Conservation (phyloP, 2,113 vertebrate genomes). For the Cyprinodon tularosa region DNA sequence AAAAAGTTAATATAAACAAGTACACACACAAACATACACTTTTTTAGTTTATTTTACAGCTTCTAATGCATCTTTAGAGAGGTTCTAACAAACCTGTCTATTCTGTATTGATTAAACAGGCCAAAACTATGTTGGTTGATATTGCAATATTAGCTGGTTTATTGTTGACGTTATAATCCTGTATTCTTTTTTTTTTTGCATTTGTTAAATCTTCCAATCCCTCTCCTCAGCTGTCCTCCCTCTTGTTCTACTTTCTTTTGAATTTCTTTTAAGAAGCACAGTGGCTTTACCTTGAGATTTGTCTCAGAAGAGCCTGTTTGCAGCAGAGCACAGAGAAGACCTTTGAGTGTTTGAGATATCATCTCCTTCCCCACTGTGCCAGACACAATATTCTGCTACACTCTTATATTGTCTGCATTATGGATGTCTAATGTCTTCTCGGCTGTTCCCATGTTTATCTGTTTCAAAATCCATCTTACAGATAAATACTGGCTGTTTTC, state of each 20-base stretch:
- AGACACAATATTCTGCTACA: neutral
- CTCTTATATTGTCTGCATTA: constrained; percentile 7
- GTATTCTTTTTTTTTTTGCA: neutral
- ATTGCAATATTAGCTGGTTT: neutral
- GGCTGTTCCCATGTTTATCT: neutral
- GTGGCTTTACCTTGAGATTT: neutral
- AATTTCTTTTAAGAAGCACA: constrained; percentile 2
- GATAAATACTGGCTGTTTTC: constrained; percentile 1
- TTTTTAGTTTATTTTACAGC: neutral
- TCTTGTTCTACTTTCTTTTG: neutral
- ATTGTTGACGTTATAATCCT: neutral
- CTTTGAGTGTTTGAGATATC: neutral
- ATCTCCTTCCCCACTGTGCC: neutral
- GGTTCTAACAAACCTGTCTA: neutral
- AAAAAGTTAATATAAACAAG: too few species aligned
- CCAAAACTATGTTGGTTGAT: neutral
- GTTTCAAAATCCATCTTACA: neutral
- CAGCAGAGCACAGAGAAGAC: neutral
- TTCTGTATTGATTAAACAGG: neutral
- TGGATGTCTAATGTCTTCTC: neutral
- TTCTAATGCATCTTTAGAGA: neutral
- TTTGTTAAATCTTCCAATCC: constrained; percentile 6
- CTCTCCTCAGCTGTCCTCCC: neutral
- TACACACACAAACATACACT: too few species aligned
- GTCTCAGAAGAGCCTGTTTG: constrained; percentile 10